These are phyloP conservation scores for Palloptera scutellata DNA, from an alignment of 2,888 invertebrate species.

Conservation along the genomic window DNA sequence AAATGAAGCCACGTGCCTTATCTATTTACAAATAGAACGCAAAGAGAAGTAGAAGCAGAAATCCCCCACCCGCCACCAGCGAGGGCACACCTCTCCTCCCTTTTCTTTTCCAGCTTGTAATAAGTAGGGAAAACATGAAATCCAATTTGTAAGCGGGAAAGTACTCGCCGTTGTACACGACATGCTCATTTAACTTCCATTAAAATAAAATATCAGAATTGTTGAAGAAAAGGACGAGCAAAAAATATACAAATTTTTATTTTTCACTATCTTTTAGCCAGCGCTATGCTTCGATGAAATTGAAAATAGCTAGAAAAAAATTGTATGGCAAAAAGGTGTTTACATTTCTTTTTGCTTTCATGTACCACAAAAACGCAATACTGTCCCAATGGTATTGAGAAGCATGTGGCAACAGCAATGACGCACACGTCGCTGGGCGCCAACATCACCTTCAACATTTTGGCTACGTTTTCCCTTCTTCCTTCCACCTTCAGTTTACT, in stretches of 20 bases:
- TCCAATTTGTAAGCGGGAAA: constrained; percentile 18
- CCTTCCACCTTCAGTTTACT: neutral
- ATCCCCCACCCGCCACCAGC: neutral
- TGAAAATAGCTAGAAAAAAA: no score
- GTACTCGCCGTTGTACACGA: neutral
- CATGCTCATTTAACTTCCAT: no score
- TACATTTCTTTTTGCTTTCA: neutral
- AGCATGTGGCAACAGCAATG: constrained; percentile 8
- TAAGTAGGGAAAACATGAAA: neutral
- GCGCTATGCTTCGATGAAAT: no score
- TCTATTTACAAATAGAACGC: constrained; percentile 35
- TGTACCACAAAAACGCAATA: neutral
- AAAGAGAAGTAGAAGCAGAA: neutral
- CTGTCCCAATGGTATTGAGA: neutral
- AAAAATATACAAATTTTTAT: no score
- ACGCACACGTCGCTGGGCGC: neutral
- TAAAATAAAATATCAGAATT: no score
- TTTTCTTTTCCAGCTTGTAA: neutral
- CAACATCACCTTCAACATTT: neutral
- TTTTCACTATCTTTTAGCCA: no score
- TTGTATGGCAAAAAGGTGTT: constrained; percentile 10
- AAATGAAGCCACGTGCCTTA: constrained; percentile 63
- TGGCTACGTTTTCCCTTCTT: neutral
- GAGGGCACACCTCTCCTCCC: neutral
- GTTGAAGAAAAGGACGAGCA: no score